These are phyloP conservation scores for Drosophila kohkoa DNA, from an alignment of 1,140 invertebrate genomes.

Conservation along the genomic window DNA sequence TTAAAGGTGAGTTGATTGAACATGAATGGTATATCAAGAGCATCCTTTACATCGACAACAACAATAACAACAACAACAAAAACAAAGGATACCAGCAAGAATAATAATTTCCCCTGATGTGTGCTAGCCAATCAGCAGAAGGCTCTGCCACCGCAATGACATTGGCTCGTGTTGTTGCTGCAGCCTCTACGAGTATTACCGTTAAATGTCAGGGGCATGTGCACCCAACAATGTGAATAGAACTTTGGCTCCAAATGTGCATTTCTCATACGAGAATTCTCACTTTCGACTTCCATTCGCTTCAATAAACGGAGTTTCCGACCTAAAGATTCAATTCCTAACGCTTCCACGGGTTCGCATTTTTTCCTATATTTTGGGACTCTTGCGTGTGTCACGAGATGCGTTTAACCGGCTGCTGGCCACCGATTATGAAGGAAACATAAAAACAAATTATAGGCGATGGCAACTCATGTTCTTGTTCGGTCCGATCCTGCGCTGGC, in stretches of 20 bases:
- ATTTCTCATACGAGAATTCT: not conserved
- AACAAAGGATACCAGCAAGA: constrained; percentile 34
- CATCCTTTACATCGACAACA: constrained; percentile 31
- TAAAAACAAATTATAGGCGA: constrained; percentile 49
- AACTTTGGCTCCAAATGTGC: constrained; percentile 10
- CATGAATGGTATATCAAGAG: not conserved
- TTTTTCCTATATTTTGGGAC: not conserved
- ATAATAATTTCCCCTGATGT: constrained; percentile 27
- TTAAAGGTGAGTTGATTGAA: constrained; percentile 31
- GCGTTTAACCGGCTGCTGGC: constrained; percentile 44
- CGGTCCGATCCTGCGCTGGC: not conserved
- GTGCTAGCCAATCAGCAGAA: constrained; percentile 70
- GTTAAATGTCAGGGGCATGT: constrained; percentile 82
- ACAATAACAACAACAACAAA: constrained; percentile 38
- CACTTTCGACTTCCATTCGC: constrained; percentile 13
- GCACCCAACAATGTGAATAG: constrained; percentile 47
- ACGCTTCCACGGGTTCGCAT: not conserved
- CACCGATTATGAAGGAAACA: constrained; percentile 8
- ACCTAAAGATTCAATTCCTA: constrained; percentile 26
- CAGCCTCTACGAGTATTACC: constrained; percentile 26
- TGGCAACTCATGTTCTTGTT: not conserved
- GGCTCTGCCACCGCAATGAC: constrained; percentile 63
- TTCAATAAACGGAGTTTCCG: constrained; percentile 16
- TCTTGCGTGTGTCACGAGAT: constrained; percentile 63
- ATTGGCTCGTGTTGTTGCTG: constrained; percentile 55